These are phyloP conservation scores for Callopanchax toddi DNA, from an alignment of 2,113 vertebrate genomes.

Conservation along the genomic window DNA sequence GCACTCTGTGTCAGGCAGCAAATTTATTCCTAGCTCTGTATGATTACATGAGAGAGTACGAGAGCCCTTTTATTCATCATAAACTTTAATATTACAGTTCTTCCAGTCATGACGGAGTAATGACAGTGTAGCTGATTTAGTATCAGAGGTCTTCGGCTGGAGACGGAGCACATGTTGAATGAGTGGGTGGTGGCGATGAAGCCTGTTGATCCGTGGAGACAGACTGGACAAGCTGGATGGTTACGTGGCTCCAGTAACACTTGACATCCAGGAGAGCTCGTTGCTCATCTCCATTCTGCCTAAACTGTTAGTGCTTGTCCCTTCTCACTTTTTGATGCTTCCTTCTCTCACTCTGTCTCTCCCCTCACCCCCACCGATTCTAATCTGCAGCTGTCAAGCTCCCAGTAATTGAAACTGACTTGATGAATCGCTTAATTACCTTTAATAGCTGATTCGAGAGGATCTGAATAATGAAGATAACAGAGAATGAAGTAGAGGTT, in stretches of 20 bases:
- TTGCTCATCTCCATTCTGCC: constrained; percentile 7
- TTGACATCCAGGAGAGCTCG: constrained; percentile 17
- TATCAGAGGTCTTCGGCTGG: constrained; percentile 40
- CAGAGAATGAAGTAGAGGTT: constrained; percentile 79
- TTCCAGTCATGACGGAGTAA: constrained; percentile 43
- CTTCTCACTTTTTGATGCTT: constrained; percentile 53
- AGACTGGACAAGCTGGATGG: constrained; percentile 6
- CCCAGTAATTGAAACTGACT: constrained; percentile 93
- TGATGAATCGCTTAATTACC: constrained; percentile 97
- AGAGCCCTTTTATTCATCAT: constrained; percentile 36
- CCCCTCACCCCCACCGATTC: constrained; percentile 79
- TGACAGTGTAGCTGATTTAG: constrained; percentile 43
- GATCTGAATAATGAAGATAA: constrained; percentile 91
- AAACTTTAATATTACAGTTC: constrained; percentile 27
- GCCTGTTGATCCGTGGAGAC: constrained; percentile 35
- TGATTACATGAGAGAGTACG: constrained; percentile 15
- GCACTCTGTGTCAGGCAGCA: constrained; percentile 30
- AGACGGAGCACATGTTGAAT: constrained; percentile 37
- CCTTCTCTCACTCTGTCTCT: constrained; percentile 41
- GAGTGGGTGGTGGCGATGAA: constrained; percentile 34
- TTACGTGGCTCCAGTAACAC: constrained; percentile 14
- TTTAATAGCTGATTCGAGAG: constrained; percentile 90
- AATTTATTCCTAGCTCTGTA: constrained; percentile 28
- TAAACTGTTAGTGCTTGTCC: constrained; percentile 25
- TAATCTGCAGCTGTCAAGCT: constrained; percentile 90